phyloP scores from a whole-genome alignment of 1,140 invertebrate species.

The Hycleus phaleratus region DNA sequence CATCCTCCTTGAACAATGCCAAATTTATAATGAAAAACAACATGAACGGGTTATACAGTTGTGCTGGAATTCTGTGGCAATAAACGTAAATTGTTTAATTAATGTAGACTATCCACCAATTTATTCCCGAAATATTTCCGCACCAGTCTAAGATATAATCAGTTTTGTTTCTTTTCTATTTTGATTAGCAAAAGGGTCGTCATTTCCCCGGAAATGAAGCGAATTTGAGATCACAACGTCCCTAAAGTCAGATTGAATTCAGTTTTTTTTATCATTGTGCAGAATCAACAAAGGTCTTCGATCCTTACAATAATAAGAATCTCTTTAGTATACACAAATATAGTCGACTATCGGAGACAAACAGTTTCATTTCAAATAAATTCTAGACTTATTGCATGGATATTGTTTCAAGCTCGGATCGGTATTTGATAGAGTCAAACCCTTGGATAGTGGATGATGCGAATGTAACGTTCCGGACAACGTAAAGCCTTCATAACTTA shows the following conservation, averaged over 20 bases:
- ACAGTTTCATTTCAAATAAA: slow-evolving; percentile 28
- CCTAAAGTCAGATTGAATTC: slow-evolving; percentile 14
- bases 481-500: slow-evolving; percentile 16
- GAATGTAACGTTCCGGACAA: slow-evolving; percentile 12
- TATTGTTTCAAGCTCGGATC: slow-evolving; percentile 25
- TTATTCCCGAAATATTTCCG: too few relatives aligned
- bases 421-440: slow-evolving; percentile 23
- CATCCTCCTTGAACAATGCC: too few relatives aligned
- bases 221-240: slow-evolving; percentile 18
- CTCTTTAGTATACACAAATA: slow-evolving; percentile 23
- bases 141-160: too few relatives aligned
- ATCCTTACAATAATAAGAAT: slow-evolving; percentile 20
- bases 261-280: slow-evolving; percentile 19
- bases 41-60: too few relatives aligned
- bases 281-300: slow-evolving; percentile 9
- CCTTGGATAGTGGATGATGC: slow-evolving; percentile 8
- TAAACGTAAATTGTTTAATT: background rate
- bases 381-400: slow-evolving; percentile 27
- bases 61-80: too few relatives aligned
- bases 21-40: too few relatives aligned
- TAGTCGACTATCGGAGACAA: slow-evolving; percentile 22
- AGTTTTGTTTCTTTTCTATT: too few relatives aligned
- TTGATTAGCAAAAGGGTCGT: too few relatives aligned
- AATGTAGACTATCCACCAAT: background rate
- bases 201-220: slow-evolving; percentile 5